Evolutionary conservation across 1,140 invertebrate genomes (phyloP), one percentile per base, ranked within the genome.

Genomic region (Protaetia brevitarsis): DNA sequence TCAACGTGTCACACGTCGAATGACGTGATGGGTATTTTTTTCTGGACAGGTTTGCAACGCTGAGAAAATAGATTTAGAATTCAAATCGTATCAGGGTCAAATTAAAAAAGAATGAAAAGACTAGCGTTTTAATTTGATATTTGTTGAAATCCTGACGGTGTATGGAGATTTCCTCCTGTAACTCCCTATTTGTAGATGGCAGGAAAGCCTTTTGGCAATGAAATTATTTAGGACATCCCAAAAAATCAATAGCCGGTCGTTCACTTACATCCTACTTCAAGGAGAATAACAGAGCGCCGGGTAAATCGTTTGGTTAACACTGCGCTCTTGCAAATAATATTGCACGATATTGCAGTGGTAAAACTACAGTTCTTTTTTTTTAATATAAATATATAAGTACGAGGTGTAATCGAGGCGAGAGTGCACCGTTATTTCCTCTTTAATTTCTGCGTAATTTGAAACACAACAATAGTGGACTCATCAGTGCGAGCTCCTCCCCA

Each of bases 231-330:
- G 41, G 10, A 45, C 41, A 13, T 45, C 8, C n/a, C 23, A 45
- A 45, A n/a, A 45, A 45, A 45, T 45, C 41, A 45, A 45, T 45
- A 45, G 19, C 19, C 16, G 41, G 41, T 45, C 41, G 23, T 45
- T 45, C 41, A 19, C 41, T 45, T 45, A 45, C 41, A 16, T 19
- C 41, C 3, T 45, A 19, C 41, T 45, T 13, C n/a, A 45, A 45
- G 41, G 23, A 45, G n/a, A 45, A 16, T 45, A 13, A 19, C 23
- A 37, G 34, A 37, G 16, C 34, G 16, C 16, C 8, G 16, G n/a
- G n/a, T 36, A 36, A 36, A 36, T 13, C 34, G 34, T 37, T 37
- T 31, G 30, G 30, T 31, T 31, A 31, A 31, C 30, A 37, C 34
- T 7, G 34, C 34, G 34, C 4, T n/a, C n/a, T n/a, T 10, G 11